A percentile compares a stretch with the other conserved stretches of the same genome.
Conservation (phyloP, 2,888 invertebrate genomes). For the Opisthograptis luteolata region DNA sequence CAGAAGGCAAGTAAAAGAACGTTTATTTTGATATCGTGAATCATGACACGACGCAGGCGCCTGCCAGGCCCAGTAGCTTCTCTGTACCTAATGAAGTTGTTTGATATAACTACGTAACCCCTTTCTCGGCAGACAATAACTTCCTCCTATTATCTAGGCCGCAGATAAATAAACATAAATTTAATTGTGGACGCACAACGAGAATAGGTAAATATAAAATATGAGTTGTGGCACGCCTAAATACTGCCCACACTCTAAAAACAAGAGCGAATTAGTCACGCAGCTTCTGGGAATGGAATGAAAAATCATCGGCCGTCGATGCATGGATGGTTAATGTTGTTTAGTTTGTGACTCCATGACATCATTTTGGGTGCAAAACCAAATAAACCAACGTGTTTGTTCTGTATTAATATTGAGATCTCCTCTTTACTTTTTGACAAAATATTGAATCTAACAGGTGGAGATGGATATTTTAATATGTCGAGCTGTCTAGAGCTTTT, state of each 20-base stretch:
- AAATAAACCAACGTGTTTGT: neutral
- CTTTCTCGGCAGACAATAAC: slow-evolving; percentile 53
- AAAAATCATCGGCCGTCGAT: slow-evolving; percentile 26
- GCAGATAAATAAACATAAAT: slow-evolving; percentile 36
- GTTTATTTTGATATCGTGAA: slow-evolving; percentile 72
- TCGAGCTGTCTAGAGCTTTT: too few species aligned
- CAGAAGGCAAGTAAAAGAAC: slow-evolving; percentile 55
- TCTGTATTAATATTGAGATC: too few species aligned
- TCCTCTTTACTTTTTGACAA: too few species aligned
- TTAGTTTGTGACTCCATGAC: slow-evolving; percentile 12
- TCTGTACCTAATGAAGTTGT: slow-evolving; percentile 36
- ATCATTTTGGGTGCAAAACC: too few species aligned
- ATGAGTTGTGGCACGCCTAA: slow-evolving; percentile 29
- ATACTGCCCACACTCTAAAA: slow-evolving; percentile 37
- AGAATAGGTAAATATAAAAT: slow-evolving; percentile 33
- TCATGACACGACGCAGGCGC: slow-evolving; percentile 46
- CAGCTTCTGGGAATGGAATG: slow-evolving; percentile 32
- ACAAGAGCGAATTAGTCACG: slow-evolving; percentile 38
- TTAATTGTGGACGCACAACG: slow-evolving; percentile 31
- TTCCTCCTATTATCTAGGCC: slow-evolving; percentile 45
- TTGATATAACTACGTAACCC: slow-evolving; percentile 41
- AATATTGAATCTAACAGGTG: too few species aligned
- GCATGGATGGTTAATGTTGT: slow-evolving; percentile 12
- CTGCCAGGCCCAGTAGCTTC: slow-evolving; percentile 13
- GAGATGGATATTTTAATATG: too few species aligned